Conservation (phyloP, 2,888 invertebrate species). For the Nemotelus nigrinus region DNA sequence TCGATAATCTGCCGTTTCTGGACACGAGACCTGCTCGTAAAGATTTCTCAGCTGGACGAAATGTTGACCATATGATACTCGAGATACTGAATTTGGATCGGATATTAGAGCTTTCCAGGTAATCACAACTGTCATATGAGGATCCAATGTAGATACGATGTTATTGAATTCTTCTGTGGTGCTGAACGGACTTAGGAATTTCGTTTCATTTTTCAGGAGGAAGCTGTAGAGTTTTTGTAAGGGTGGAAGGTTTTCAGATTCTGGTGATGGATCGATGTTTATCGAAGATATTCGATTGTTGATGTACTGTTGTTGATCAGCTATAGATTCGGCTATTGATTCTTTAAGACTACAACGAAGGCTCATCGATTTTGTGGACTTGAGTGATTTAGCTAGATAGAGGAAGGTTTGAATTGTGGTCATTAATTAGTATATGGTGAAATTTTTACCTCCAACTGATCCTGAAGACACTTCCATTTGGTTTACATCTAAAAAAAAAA, state of each 20-base stretch:
- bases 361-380: slow-evolving; percentile 60
- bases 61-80: slow-evolving; percentile 59
- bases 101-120: slow-evolving; percentile 61
- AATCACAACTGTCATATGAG: slow-evolving; percentile 60
- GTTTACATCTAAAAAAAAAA: slow-evolving; percentile 58
- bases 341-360: slow-evolving; percentile 60
- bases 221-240: slow-evolving; percentile 60
- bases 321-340: slow-evolving; percentile 39
- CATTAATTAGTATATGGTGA: slow-evolving; percentile 46
- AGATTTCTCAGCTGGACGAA: slow-evolving; percentile 62
- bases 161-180: slow-evolving; percentile 63
- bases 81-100: slow-evolving; percentile 55
- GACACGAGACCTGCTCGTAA: slow-evolving; percentile 61
- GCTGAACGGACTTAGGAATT: slow-evolving; percentile 58
- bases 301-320: slow-evolving; percentile 50
- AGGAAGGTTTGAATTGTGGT: slow-evolving; percentile 4
- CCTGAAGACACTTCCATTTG: slow-evolving; percentile 60
- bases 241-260: slow-evolving; percentile 54
- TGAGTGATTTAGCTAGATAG: slow-evolving; percentile 52
- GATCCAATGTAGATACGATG: slow-evolving; percentile 58
- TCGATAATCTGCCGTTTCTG: slow-evolving; percentile 54
- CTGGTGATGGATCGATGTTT: slow-evolving; percentile 43
- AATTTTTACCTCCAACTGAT: slow-evolving; percentile 58
- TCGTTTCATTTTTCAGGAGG: slow-evolving; percentile 62
- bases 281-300: slow-evolving; percentile 57